Conservation (phyloP, 2,113 vertebrate species). For the Cercocebus atys region DNA sequence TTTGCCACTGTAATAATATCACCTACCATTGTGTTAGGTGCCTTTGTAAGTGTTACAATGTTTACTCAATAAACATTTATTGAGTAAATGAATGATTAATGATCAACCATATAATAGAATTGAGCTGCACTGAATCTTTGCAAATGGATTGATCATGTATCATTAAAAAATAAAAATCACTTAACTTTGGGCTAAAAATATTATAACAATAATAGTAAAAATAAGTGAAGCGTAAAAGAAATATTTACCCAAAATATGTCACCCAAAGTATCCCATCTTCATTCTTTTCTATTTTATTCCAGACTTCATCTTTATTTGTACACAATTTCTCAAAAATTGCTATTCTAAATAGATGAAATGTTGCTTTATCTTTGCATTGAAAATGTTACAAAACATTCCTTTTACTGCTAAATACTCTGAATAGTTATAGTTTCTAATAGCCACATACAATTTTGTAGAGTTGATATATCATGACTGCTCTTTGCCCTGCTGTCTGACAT, state of each 20-base stretch:
- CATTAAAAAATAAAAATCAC: constrained; percentile 24
- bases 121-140: neutral
- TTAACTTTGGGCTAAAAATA: neutral
- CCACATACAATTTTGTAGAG: neutral
- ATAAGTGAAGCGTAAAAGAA: neutral
- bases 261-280: neutral
- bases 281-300: neutral
- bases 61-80: neutral
- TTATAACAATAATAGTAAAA: neutral
- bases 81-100: neutral
- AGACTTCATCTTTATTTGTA: constrained; percentile 7
- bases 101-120: neutral
- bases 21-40: neutral
- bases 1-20: neutral
- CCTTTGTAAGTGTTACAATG: neutral
- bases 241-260: neutral
- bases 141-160: neutral
- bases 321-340: neutral
- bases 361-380: constrained; percentile 34
- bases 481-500: constrained; percentile 29
- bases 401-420: neutral
- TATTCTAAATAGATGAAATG: neutral
- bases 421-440: neutral
- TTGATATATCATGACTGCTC: neutral
- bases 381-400: neutral